These are phyloP conservation scores for Cosmorhoe ocellata DNA, from an alignment of 2,888 invertebrate species.

Conservation along the genomic window DNA sequence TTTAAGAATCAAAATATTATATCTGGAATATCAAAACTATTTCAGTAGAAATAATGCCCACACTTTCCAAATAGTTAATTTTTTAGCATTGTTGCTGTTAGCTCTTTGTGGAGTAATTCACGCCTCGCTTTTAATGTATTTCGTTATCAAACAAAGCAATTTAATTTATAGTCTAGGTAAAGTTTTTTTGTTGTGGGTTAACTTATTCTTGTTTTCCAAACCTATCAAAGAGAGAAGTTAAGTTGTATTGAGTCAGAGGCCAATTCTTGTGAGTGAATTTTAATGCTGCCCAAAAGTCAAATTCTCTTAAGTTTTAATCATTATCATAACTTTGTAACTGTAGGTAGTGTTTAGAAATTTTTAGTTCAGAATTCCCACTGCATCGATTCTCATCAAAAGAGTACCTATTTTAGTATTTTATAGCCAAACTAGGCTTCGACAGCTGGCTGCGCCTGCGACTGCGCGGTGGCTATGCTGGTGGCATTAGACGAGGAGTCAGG, in stretches of 20 bases:
- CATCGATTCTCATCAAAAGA: conserved; percentile 1
- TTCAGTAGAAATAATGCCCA: neutral
- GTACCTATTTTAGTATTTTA: too few relatives aligned
- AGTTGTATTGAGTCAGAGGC: too few relatives aligned
- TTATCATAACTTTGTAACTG: too few relatives aligned
- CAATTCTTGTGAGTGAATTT: too few relatives aligned
- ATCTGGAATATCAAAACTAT: neutral
- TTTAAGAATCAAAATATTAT: too few relatives aligned
- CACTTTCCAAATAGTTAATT: conserved; percentile 19
- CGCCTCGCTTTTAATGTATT: conserved; percentile 19
- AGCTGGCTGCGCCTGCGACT: conserved; percentile 41
- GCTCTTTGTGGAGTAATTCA: conserved; percentile 23
- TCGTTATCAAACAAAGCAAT: conserved; percentile 14
- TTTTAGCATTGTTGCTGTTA: conserved; percentile 17
- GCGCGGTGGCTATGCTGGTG: conserved; percentile 71
- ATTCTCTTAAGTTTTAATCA: too few relatives aligned
- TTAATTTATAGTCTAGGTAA: conserved; percentile 1
- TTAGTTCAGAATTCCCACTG: neutral
- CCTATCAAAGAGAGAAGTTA: too few relatives aligned
- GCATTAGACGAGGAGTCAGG: conserved; percentile 82
- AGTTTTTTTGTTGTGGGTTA: neutral
- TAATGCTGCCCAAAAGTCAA: too few relatives aligned
- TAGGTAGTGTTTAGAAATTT: too few relatives aligned
- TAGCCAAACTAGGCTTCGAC: conserved; percentile 53
- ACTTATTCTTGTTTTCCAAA: too few relatives aligned